Conservation (phyloP, 2,113 vertebrate genomes). For the Corvus hawaiiensis region DNA sequence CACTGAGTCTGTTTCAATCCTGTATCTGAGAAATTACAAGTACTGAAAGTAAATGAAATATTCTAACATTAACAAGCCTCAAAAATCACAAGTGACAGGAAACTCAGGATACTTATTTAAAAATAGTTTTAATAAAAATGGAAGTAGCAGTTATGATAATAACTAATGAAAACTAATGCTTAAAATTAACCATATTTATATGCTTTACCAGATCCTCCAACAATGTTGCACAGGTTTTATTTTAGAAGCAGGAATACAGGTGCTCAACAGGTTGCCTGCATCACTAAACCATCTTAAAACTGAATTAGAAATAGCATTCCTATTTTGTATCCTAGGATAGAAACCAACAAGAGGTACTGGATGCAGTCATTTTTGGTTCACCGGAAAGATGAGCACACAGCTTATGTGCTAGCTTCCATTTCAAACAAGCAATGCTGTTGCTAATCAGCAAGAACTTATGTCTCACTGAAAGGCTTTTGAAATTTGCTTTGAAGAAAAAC, state of each 20-base stretch:
- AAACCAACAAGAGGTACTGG: neutral
- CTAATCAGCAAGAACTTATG: neutral
- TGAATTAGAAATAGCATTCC: neutral
- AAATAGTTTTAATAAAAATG: constrained; percentile 34
- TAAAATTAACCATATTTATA: neutral
- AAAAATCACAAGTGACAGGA: neutral
- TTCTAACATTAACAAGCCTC: neutral
- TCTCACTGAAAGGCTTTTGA: constrained; percentile 67
- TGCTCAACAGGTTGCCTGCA: neutral
- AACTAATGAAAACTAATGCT: neutral
- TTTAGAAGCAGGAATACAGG: neutral
- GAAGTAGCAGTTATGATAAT: neutral
- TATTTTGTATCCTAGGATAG: neutral
- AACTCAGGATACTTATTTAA: neutral
- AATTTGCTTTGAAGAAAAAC: constrained; percentile 97
- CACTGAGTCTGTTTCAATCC: neutral
- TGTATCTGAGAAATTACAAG: neutral
- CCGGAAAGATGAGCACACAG: neutral
- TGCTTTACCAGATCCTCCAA: neutral
- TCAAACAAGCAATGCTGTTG: neutral
- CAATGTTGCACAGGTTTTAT: neutral
- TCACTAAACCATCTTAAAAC: neutral
- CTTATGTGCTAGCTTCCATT: neutral
- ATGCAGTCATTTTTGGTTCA: neutral
- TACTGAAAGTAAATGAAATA: neutral